phyloP scores from a whole-genome alignment of 2,113 vertebrate species.

The Poeciliopsis turrubarensis region DNA sequence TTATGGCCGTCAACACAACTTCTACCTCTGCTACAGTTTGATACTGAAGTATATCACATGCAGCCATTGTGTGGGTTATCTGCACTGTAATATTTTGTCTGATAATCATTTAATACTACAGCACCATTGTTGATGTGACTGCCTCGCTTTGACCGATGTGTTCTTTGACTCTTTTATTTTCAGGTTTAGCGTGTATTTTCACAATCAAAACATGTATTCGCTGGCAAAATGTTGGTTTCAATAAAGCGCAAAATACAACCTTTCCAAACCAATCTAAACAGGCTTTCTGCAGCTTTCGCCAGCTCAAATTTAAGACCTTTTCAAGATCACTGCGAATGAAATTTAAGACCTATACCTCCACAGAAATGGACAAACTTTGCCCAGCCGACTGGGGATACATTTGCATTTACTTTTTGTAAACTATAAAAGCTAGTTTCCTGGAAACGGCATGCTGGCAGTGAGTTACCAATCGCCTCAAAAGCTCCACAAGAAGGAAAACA shows the following conservation, averaged over 20 bases:
- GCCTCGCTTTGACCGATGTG: slow-evolving; percentile 44
- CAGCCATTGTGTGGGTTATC: slow-evolving; percentile 63
- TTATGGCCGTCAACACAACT: slow-evolving; percentile 35
- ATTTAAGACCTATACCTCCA: no score
- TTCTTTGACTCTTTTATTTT: slow-evolving; percentile 51
- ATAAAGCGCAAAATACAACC: neutral
- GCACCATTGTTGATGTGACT: slow-evolving; percentile 51
- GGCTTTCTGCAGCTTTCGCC: no score
- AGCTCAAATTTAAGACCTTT: no score
- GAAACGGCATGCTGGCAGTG: neutral
- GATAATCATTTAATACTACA: slow-evolving; percentile 58
- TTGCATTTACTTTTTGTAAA: no score
- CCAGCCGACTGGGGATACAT: no score
- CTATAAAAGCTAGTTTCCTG: no score
- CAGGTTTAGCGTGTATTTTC: slow-evolving; percentile 9
- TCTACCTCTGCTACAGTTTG: slow-evolving; percentile 45
- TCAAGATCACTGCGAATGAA: no score
- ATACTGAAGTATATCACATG: slow-evolving; percentile 32
- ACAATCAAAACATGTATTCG: neutral
- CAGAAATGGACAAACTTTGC: no score
- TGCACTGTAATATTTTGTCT: slow-evolving; percentile 59
- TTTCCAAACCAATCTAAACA: neutral
- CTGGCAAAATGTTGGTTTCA: neutral
- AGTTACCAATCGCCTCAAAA: no score
- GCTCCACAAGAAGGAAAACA: no score